A percentile compares a stretch with the other conserved stretches of the same genome.
Evolutionary conservation across 2,888 invertebrate species (phyloP).

Genomic region (Drosophila macrospina): DNA sequence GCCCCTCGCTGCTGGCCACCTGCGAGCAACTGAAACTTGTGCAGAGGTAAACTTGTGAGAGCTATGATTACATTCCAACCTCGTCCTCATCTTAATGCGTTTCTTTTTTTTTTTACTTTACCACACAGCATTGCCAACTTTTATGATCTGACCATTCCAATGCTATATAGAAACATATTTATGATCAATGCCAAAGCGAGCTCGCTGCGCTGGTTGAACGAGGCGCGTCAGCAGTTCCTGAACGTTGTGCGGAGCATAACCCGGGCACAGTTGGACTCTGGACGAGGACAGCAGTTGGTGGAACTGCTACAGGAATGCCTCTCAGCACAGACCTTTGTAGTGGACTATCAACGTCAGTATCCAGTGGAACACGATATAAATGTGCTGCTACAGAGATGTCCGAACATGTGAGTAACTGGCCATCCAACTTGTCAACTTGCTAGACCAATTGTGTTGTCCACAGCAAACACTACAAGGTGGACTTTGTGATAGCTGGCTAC

Average conservation of each 20-base stretch:
- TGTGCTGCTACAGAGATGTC: conserved; percentile 87
- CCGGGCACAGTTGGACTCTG: conserved; percentile 82
- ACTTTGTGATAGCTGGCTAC: conserved; percentile 63
- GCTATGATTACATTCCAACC: not conserved
- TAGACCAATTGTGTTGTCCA: not conserved
- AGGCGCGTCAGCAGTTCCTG: conserved; percentile 85
- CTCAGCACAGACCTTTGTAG: conserved; percentile 87
- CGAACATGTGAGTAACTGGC: conserved; percentile 88
- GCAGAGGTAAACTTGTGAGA: conserved; percentile 84
- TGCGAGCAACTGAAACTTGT: conserved; percentile 88
- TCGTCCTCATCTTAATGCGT: not conserved
- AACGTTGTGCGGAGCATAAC: conserved; percentile 85
- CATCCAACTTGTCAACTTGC: too few species aligned
- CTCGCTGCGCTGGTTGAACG: conserved; percentile 83
- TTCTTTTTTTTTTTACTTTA: not conserved
- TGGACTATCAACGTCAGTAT: conserved; percentile 89
- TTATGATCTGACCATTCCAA: conserved; percentile 91
- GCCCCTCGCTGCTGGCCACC: conserved; percentile 86
- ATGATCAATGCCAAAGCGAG: conserved; percentile 77
- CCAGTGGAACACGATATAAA: conserved; percentile 90
- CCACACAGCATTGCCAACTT: conserved; percentile 89
- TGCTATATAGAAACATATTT: conserved; percentile 88
- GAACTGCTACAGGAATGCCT: conserved; percentile 86
- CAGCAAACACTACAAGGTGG: conserved; percentile 67
- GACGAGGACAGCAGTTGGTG: conserved; percentile 77